Evolutionary conservation across 2,113 vertebrate species (phyloP), one percentile per base, ranked within the genome.

Genomic region (Piprites chloris): DNA sequence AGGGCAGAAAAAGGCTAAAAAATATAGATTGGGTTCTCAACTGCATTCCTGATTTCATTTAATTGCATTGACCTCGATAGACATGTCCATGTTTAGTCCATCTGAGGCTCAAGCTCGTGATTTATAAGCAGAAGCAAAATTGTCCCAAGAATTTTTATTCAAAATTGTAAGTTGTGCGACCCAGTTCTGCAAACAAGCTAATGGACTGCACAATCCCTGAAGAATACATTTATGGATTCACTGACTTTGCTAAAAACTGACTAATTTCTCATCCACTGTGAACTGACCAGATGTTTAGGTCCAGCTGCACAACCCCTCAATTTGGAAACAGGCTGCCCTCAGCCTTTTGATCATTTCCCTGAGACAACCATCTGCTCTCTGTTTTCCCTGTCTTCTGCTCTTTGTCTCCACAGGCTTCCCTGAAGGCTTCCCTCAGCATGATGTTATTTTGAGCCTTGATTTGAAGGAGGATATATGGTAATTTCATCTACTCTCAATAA

Each of bases 311-410:
- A 86, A 27, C 4, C 35, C 80, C 77, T 79, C 63, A 62, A 14
- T 90, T 77, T 72, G 76, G 92, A 63, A 52, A 39, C 79, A 84
- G 68, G 63, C 92, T 91, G 63, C 78, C 71, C 61, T 84, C 39
- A 81, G 47, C 72, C 82, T 83, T 50, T 65, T 93, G 93, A 80
- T 55, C 65, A 56, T 81, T 69, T 76, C 59, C 56, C 92, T 72
- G 90, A 26, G 61, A 71, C 50, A 67, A 9, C 30, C 96, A 92
- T 81, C 93, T 95, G 95, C 90, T 94, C 80, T 69, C 67, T 87
- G 75, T 82, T 83, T 74, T 62, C 49, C 69, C 50, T 42, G 79
- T 52, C 69, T 66, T 16, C 15, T 85, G 69, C 75, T 79, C 79
- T 84, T 35, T 44, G 63, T 62, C 73, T 82, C 53, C 85, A 47